Base-by-base conservation (phyloP, 2,888 invertebrate genomes). In the Heliconius hortense region DNA sequence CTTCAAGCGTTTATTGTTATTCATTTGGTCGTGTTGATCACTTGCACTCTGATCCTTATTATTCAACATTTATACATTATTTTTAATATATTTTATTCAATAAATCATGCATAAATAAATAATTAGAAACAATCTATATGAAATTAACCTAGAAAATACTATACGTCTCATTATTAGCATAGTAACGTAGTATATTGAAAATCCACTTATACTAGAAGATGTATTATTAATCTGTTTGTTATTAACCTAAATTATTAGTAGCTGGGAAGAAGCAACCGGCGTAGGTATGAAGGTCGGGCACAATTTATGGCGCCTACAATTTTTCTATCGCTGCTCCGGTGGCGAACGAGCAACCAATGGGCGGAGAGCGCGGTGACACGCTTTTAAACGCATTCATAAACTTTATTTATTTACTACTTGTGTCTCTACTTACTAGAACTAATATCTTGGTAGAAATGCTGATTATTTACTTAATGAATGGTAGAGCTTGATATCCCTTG, bases 271-370 rank as follows among this genome's bases (percentile, higher is more conserved):
- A 72, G 73, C 74, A 66, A 66, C 63, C 60, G 70, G 76, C 48
- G 76, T 67, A 74, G 74, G 78, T 79, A 80, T 76, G 81, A 81
- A 82, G 82, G 82, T 80, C 82, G 80, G 68, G 76, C 77, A 82
- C 77, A 80, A 81, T 81, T 81, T 79, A 80, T 80, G 78, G 80
- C 72, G 74, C 72, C 71, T 77, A 81, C 77, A 82, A 80, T 80
- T 79, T 82, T 80, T 79, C 80, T 76, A 74, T 70, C 76, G 77
- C 64, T 26, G 66, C 69, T 74, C 70, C 56, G 70, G 68, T 60
- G 66, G 48, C 67, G 73, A 76, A 72, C 60, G 60, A 75, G 62
- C 28, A 39, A 13, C 63, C 75, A 73, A 77, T 76, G 72, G 62
- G 67, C 72, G 70, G 35, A 21, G 67, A 73, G 28, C 72, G 59